Evolutionary conservation across 2,888 invertebrate genomes (phyloP).

Genomic region (Drosophila mercatorum): DNA sequence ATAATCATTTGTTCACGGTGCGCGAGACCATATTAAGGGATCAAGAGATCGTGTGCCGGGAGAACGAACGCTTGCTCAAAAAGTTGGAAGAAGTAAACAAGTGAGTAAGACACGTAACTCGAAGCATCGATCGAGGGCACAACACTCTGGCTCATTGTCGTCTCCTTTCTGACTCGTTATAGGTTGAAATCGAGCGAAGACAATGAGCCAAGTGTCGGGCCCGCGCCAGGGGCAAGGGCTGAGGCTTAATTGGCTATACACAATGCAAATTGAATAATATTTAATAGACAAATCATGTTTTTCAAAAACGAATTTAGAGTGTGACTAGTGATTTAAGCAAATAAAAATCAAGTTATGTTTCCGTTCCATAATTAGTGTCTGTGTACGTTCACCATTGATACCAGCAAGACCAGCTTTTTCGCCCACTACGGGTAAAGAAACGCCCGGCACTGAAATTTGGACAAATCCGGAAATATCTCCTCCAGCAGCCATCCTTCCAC

Average conservation of each 20-base stretch:
- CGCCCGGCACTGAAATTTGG: conserved; percentile 88
- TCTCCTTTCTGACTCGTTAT: conserved; percentile 76
- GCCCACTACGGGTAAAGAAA: conserved; percentile 85
- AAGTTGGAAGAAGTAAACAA: conserved; percentile 95
- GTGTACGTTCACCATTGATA: conserved; percentile 92
- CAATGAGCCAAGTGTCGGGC: conserved; percentile 70
- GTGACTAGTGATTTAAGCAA: conserved; percentile 63
- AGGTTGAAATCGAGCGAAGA: conserved; percentile 75
- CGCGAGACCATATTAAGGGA: conserved; percentile 93
- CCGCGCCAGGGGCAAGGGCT: conserved; percentile 22
- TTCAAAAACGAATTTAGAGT: conserved; percentile 57
- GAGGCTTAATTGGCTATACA: conserved; percentile 2
- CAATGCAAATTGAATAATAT: conserved; percentile 6
- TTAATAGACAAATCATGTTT: conserved; percentile 38
- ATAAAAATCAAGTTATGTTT: conserved; percentile 48
- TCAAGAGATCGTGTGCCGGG: conserved; percentile 94
- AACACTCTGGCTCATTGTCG: conserved; percentile 75
- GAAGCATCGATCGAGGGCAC: conserved; percentile 15
- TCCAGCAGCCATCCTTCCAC: conserved; percentile 50
- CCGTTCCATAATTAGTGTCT: conserved; percentile 86
- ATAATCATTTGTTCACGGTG: conserved; percentile 92
- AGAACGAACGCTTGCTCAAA: conserved; percentile 94
- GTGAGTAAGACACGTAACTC: conserved; percentile 85
- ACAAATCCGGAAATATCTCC: conserved; percentile 87
- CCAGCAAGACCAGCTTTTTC: conserved; percentile 91